Percentiles rank a stretch among this genome's conserved stretches.
These are phyloP conservation scores for Riptortus pedestris DNA, from an alignment of 1,140 invertebrate genomes.

Conservation along the genomic window DNA sequence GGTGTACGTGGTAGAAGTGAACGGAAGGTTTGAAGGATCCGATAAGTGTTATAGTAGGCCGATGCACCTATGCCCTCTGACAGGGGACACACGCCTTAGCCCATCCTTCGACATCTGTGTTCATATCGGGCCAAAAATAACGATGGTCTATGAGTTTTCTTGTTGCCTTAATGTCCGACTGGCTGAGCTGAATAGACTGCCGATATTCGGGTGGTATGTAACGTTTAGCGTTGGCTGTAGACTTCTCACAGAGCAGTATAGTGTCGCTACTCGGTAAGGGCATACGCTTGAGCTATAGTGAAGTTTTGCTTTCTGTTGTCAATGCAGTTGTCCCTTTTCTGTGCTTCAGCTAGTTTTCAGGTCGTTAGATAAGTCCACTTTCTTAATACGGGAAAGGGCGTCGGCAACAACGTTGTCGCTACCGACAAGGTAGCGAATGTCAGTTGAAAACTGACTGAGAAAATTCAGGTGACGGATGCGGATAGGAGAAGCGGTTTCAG, in stretches of 20 bases:
- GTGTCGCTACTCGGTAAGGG: too few relatives aligned
- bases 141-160: too few relatives aligned
- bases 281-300: too few relatives aligned
- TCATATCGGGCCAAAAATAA: too few relatives aligned
- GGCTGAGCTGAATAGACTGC: neutral
- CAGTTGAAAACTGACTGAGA: constrained; percentile 21
- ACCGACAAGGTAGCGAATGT: constrained; percentile 26
- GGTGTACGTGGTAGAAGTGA: neutral
- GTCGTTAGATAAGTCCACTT: constrained; percentile 5
- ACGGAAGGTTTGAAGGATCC: neutral
- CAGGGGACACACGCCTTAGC: too few relatives aligned
- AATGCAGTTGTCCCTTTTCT: too few relatives aligned
- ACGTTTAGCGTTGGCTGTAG: neutral
- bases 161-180: too few relatives aligned
- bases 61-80: neutral
- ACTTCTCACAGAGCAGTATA: too few relatives aligned
- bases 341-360: neutral
- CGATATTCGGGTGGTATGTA: neutral
- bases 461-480: neutral
- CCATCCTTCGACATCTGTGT: too few relatives aligned
- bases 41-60: neutral
- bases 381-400: constrained; percentile 33
- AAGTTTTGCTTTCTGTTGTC: too few relatives aligned
- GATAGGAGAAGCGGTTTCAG: constrained; percentile 16
- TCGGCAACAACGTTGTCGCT: constrained; percentile 34